Evolutionary conservation across 2,113 vertebrate genomes (phyloP).

Genomic region (Rhadina sibilatrix): DNA sequence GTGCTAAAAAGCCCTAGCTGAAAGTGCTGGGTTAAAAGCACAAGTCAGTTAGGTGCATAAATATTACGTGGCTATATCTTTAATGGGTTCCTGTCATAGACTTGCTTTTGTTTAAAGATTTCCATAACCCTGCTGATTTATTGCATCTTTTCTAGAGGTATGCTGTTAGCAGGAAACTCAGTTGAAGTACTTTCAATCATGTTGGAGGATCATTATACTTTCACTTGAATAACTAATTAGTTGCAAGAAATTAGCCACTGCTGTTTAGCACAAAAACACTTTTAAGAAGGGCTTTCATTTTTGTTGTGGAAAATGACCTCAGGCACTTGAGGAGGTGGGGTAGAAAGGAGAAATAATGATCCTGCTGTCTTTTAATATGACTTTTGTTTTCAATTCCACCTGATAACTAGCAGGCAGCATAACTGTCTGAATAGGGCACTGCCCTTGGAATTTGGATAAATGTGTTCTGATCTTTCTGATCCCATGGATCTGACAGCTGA

Average conservation of each 20-base stretch:
- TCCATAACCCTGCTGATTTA: slow-evolving; percentile 79
- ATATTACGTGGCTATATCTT: neutral
- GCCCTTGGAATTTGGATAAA: neutral
- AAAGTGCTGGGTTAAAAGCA: slow-evolving; percentile 36
- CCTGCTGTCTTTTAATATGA: slow-evolving; percentile 31
- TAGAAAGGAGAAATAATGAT: slow-evolving; percentile 23
- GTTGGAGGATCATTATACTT: slow-evolving; percentile 72
- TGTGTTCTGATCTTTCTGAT: neutral
- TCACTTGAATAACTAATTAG: slow-evolving; percentile 72
- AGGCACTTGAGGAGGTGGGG: neutral
- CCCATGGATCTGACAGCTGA: neutral
- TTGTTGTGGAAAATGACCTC: slow-evolving; percentile 58
- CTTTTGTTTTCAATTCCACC: slow-evolving; percentile 32
- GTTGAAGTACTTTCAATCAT: slow-evolving; percentile 78
- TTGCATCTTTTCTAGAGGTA: slow-evolving; percentile 59
- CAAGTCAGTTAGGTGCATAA: slow-evolving; percentile 1
- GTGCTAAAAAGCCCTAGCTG: slow-evolving; percentile 11
- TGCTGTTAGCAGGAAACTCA: slow-evolving; percentile 67
- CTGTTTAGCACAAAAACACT: slow-evolving; percentile 58
- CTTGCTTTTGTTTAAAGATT: slow-evolving; percentile 67
- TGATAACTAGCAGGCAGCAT: neutral
- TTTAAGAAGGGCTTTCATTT: slow-evolving; percentile 40
- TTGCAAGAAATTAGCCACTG: slow-evolving; percentile 69
- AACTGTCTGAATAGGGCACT: neutral
- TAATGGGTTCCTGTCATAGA: slow-evolving; percentile 43